These are phyloP conservation scores for Sicus ferrugineus DNA, from an alignment of 2,888 invertebrate genomes.

Conservation along the genomic window DNA sequence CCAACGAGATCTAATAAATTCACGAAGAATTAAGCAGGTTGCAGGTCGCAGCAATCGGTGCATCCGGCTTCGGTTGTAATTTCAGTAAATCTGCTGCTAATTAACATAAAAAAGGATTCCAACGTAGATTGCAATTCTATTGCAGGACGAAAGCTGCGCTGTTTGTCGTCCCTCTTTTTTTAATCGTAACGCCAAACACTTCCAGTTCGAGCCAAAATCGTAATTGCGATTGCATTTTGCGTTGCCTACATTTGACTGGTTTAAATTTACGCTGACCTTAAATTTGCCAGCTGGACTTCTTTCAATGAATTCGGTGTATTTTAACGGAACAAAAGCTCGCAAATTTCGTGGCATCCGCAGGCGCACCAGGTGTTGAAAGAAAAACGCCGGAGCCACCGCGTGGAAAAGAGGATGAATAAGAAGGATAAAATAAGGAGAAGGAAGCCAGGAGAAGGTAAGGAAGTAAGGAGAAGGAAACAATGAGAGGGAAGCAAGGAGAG, in stretches of 20 bases:
- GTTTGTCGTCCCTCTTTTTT: background rate
- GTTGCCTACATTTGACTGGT: conserved; percentile 21
- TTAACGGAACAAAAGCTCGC: conserved; percentile 51
- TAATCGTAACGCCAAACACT: conserved; percentile 50
- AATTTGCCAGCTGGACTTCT: background rate
- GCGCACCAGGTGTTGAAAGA: conserved; percentile 44
- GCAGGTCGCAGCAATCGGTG: background rate
- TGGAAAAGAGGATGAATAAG: background rate
- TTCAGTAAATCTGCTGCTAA: conserved; percentile 27
- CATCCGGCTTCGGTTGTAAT: conserved; percentile 4
- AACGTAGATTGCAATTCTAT: background rate
- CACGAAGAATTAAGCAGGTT: conserved; percentile 16
- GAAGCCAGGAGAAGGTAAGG: background rate
- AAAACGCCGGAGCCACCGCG: conserved; percentile 4
- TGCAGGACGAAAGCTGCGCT: background rate
- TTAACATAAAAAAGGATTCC: conserved; percentile 28
- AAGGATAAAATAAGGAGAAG: too few species aligned
- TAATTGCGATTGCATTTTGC: conserved; percentile 59
- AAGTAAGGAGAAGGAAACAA: background rate
- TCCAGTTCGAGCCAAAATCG: conserved; percentile 45
- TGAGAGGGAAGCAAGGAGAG: background rate
- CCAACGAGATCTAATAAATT: conserved; percentile 11
- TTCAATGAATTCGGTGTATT: conserved; percentile 43
- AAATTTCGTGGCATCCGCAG: too few species aligned
- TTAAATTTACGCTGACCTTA: background rate